Evolutionary conservation across 1,140 invertebrate species (phyloP).

Genomic region (Drosophila pseudoananassae): DNA sequence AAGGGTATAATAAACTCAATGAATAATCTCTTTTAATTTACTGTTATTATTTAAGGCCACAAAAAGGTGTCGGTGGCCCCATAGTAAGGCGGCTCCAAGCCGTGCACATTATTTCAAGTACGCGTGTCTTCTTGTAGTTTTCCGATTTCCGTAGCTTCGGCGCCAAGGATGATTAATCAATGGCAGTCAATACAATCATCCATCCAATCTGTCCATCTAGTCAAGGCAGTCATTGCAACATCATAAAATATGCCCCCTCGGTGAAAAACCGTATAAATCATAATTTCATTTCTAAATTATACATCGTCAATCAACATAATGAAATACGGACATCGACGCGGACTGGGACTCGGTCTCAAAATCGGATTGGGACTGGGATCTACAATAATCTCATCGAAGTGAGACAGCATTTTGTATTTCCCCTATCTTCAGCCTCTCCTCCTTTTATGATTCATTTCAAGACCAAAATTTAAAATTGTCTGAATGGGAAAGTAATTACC

Average conservation of each 20-base stretch:
- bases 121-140: constrained; percentile 76
- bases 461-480: constrained; percentile 24
- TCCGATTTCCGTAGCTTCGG: constrained; percentile 53
- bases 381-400: constrained; percentile 62
- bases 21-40: no score
- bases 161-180: constrained; percentile 79
- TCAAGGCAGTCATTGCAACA: constrained; percentile 55
- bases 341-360: constrained; percentile 3
- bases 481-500: constrained; percentile 35
- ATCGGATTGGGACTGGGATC: constrained; percentile 1
- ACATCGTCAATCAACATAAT: constrained; percentile 80
- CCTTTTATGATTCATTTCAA: background rate
- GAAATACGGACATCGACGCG: constrained; percentile 43
- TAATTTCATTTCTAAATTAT: constrained; percentile 77
- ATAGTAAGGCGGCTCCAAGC: constrained; percentile 39
- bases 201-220: constrained; percentile 18
- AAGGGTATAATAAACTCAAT: no score
- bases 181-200: constrained; percentile 65
- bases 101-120: constrained; percentile 59
- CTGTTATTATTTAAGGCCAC: no score
- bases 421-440: constrained; percentile 5
- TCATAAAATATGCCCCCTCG: constrained; percentile 39
- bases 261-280: constrained; percentile 74
- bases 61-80: no score
- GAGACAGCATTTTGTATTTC: constrained; percentile 71